A percentile compares a stretch with the other conserved stretches of the same genome.
Conservation (phyloP, 2,888 invertebrate genomes). For the Pediacus dermestoides region DNA sequence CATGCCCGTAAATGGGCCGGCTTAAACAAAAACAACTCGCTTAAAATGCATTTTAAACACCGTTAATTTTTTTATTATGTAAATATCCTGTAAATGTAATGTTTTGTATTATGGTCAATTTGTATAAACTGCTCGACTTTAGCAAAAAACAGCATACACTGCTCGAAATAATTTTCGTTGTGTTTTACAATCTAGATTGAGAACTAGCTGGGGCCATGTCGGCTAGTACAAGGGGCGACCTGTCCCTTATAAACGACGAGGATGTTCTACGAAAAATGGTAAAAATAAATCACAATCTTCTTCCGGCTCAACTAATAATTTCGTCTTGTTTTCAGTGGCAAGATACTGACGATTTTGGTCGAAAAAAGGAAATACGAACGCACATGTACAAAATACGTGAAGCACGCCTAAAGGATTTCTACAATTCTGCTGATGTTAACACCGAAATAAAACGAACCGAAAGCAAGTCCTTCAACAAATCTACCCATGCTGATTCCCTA, state of each 20-base stretch:
- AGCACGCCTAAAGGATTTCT: conserved; percentile 71
- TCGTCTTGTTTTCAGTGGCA: conserved; percentile 65
- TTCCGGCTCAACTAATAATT: not conserved
- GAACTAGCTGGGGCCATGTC: conserved; percentile 25
- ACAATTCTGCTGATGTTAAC: conserved; percentile 48
- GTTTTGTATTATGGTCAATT: too few relatives aligned
- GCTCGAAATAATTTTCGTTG: too few relatives aligned
- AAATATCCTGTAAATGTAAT: too few relatives aligned
- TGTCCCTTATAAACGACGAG: conserved; percentile 70
- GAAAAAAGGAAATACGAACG: conserved; percentile 81
- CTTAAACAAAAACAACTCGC: conserved; percentile 9
- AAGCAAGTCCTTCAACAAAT: conserved; percentile 26
- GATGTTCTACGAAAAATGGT: conserved; percentile 76
- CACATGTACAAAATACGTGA: conserved; percentile 83
- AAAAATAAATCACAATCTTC: too few relatives aligned
- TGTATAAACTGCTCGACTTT: too few relatives aligned
- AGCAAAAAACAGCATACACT: too few relatives aligned
- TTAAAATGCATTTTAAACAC: too few relatives aligned
- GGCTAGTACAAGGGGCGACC: conserved; percentile 54
- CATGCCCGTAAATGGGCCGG: not conserved
- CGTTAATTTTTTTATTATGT: too few relatives aligned
- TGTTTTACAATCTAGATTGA: too few relatives aligned
- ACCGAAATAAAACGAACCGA: conserved; percentile 29
- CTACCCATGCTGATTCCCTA: conserved; percentile 64
- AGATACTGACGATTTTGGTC: conserved; percentile 80